These are phyloP conservation scores for Hemicentrotus pulcherrimus DNA, from an alignment of 35 echinoderm and acorn worm species.

Conservation along the genomic window DNA sequence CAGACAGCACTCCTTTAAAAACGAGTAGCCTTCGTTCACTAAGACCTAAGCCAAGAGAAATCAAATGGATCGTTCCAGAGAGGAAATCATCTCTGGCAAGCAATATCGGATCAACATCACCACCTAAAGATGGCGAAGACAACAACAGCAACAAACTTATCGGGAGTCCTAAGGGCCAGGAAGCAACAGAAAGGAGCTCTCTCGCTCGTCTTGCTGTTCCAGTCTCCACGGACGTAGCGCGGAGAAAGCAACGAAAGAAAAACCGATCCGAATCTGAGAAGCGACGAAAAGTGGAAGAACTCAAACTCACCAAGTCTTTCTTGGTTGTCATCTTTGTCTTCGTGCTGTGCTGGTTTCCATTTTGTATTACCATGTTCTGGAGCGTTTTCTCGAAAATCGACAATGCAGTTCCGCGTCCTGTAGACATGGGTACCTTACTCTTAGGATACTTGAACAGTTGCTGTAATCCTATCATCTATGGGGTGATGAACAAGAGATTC, in stretches of 20 bases:
- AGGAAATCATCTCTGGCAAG: background rate
- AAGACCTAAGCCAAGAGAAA: background rate
- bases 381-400: slow-evolving; percentile 60
- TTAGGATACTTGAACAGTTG: slow-evolving; percentile 95
- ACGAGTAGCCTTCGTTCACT: background rate
- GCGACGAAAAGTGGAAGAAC: slow-evolving; percentile 80
- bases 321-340: slow-evolving; percentile 91
- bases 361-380: slow-evolving; percentile 99
- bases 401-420: slow-evolving; percentile 54
- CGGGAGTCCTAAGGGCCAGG: background rate
- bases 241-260: slow-evolving; percentile 37
- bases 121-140: background rate
- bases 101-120: background rate
- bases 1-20: slow-evolving; percentile 5
- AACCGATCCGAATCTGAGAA: slow-evolving; percentile 60
- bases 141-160: background rate
- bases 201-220: background rate
- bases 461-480: slow-evolving; percentile 98
- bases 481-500: slow-evolving; percentile 91
- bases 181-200: background rate
- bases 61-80: slow-evolving; percentile 32
- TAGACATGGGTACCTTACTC: slow-evolving; percentile 83
- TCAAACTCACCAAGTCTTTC: slow-evolving; percentile 91
- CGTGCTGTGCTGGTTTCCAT: slow-evolving; percentile 94
- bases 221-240: background rate